Base-by-base conservation (phyloP, 2,113 vertebrate genomes). In the Platichthys flesus region DNA sequence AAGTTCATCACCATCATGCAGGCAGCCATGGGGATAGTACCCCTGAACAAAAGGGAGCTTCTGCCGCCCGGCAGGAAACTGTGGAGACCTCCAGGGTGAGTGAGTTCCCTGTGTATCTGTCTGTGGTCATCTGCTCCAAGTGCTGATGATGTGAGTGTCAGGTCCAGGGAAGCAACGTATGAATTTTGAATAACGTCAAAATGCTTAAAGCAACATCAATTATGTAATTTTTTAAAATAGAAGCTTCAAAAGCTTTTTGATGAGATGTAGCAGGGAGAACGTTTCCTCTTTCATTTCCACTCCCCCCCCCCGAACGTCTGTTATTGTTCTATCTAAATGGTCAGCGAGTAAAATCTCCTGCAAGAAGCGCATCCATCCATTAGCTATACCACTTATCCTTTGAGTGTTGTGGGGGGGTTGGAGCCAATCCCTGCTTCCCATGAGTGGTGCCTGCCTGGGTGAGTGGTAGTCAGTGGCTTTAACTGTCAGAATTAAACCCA, bases 1-100 rank as follows among this genome's bases (percentile, higher is more conserved):
- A 98, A 98, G 88, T 98, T 97, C 20, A 95, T 96, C 81, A 96
- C 96, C 26, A 95, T 98, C 90, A 94, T 98, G 94, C 97, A 98
- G 89, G 96, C 96, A 12, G 97, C 96, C 0, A 92, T 97, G 72
- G 97, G 97, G 51, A 94, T 98, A 12, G 96, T 96, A 24, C 97
- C 97, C 13, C 95, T 98, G 68, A 98, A 97, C 93, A 98, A 98
- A 87, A 93, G 96, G 49, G 97, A 97, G 74, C 93, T 98, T 47
- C 90, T 98, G 49, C 97, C 97, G 0, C 95, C 96, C 10, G 96
- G 96, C 89, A 95, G 95, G 89, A 98, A 97, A 85, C 93, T 97
- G 21, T 98, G 97, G 97, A 94, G 96, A 90, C 94, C 93, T 59
- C 93, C 93, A 1, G 95, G 96, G 97, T 98, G 96, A 98, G 88